These are phyloP conservation scores for Solenopsis fugax DNA, from an alignment of 1,140 invertebrate genomes.

Conservation along the genomic window DNA sequence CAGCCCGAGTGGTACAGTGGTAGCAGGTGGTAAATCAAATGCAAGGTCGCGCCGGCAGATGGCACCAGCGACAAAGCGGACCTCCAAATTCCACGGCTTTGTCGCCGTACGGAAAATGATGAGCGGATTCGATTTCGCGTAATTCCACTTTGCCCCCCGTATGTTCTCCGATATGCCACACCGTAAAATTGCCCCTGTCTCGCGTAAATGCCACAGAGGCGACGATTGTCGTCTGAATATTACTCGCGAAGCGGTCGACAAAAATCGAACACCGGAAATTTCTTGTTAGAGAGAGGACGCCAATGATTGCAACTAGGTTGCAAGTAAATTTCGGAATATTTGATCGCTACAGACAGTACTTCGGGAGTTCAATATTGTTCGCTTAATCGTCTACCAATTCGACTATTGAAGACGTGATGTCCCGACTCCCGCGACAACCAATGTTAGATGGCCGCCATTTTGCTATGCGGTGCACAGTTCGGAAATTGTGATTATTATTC, in stretches of 20 bases:
- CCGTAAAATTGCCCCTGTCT: neutral
- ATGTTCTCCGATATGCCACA: neutral
- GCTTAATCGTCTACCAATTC: neutral
- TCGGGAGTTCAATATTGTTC: neutral
- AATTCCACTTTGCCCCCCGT: neutral
- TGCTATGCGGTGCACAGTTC: too few species aligned
- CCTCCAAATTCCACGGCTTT: neutral
- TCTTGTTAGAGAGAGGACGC: too few species aligned
- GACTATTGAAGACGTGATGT: too few species aligned
- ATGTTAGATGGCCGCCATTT: too few species aligned
- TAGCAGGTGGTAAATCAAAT: neutral
- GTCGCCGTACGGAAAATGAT: neutral
- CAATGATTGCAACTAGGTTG: neutral
- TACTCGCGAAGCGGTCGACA: neutral
- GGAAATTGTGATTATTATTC: too few species aligned
- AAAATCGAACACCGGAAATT: neutral
- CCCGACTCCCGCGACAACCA: too few species aligned
- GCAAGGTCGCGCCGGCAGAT: neutral
- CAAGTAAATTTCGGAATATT: neutral
- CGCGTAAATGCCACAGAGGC: neutral
- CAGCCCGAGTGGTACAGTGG: too few species aligned
- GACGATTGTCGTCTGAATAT: neutral
- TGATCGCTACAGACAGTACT: neutral
- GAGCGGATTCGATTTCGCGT: constrained; percentile 3
- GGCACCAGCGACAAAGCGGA: neutral